Evolutionary conservation across 30 jellyfish, hydroid and myxozoan species (phyloP), one percentile per base, ranked within the genome.

Genomic region (Morbakka virulenta): DNA sequence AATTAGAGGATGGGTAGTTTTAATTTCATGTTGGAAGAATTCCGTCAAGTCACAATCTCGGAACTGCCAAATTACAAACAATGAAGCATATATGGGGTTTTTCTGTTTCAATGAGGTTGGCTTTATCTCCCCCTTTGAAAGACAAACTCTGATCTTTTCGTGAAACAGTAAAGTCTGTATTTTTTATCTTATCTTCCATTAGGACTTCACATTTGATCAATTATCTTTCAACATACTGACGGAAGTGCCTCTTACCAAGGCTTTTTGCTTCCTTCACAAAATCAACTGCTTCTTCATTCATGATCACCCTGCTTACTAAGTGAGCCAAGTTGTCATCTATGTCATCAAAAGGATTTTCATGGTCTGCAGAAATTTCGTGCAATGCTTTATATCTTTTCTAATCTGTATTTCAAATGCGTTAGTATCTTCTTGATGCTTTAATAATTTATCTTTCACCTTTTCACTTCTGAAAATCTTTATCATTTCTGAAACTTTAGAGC

Each of bases 1-100:
- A 68, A 28, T 29, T 33, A 3, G 80, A 29, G 2, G 80, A 29
- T 28, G 74, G 80, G 29, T 68, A 26, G 2, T 48, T 4, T 21
- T 68, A 29, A 26, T 68, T 33, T 68, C 80, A 32, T 68, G 80
- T 28, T 22, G 12, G 11, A 68, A 68, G 23, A 68, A 41, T 41
- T 41, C 13, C 13, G 57, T n/a, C n/a, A 41, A 9, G 57, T 41
- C 17, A 41, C 57, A 6, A 41, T 41, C 57, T 41, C 17, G 57
- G 13, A 41, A 41, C 57, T 41, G 57, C 13, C 57, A 41, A 6
- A 17, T 17, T 17, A 41, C 57, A 41, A 41, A 41, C 57, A 9
- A 17, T 41, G 57, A 41, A 17, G 57, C 57, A 41, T 41, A 41
- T 41, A 41, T 9, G 13, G 13, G 9, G 9, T n/a, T n/a, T n/a